Evolutionary conservation across 2,113 vertebrate species (phyloP).

Genomic region (Paratilapia polleni): DNA sequence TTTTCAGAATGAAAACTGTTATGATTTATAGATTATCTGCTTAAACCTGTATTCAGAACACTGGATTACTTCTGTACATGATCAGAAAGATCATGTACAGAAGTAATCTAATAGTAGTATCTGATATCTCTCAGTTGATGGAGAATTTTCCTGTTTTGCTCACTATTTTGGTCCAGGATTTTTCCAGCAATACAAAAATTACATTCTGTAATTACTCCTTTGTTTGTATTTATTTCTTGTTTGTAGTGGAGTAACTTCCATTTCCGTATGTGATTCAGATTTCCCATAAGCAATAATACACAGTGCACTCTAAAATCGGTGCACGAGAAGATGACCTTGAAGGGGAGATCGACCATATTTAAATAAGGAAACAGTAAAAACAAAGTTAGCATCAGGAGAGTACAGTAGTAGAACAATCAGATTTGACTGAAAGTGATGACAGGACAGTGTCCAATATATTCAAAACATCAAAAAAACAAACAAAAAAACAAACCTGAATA

Average conservation of each 20-base stretch:
- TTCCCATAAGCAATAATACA: background rate
- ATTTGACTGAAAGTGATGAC: no score
- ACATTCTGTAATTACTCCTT: background rate
- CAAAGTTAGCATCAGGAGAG: background rate
- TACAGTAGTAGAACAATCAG: background rate
- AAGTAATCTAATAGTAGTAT: no score
- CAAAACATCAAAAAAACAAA: no score
- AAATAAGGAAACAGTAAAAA: background rate
- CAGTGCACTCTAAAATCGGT: fast-evolving
- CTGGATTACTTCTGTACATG: constrained; percentile 4
- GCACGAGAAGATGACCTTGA: background rate
- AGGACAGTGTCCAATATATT: no score
- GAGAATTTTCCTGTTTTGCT: background rate
- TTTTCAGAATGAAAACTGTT: constrained; percentile 40
- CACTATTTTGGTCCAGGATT: fast-evolving
- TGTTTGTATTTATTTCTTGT: background rate
- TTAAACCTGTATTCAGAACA: constrained; percentile 18
- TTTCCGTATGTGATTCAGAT: background rate
- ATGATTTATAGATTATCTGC: constrained; percentile 45
- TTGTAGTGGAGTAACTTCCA: background rate
- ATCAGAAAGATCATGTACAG: background rate
- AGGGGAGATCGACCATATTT: background rate
- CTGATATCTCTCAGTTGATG: background rate
- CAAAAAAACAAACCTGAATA: background rate
- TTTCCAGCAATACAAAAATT: background rate